Evolutionary conservation across 2,113 vertebrate genomes (phyloP).

Genomic region (Tamias sibiricus): DNA sequence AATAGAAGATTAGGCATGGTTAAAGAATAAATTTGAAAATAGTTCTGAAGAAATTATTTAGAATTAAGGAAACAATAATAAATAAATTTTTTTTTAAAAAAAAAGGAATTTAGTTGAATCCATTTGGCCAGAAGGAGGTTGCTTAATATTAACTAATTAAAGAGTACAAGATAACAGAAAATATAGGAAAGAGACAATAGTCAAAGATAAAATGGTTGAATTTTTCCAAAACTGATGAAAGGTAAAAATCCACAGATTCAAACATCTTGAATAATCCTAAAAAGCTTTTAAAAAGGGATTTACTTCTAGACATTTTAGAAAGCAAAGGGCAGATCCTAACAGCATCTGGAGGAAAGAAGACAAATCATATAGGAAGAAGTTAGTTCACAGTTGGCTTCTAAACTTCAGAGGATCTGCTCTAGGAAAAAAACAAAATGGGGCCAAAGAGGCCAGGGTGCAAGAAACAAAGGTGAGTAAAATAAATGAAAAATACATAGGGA

Average conservation of each 20-base stretch:
- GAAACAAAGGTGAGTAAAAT: neutral
- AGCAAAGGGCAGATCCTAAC: neutral
- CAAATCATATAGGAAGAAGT: conserved; percentile 1
- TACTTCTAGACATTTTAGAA: neutral
- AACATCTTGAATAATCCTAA: neutral
- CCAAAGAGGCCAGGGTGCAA: neutral
- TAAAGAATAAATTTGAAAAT: conserved; percentile 33
- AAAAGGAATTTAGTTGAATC: neutral
- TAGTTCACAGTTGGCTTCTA: neutral
- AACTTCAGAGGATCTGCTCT: neutral
- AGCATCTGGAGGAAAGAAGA: neutral
- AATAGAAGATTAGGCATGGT: neutral
- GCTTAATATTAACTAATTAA: neutral
- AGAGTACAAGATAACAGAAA: neutral
- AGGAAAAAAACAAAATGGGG: neutral
- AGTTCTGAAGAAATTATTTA: neutral
- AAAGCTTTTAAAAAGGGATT: neutral
- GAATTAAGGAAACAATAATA: neutral
- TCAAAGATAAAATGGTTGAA: neutral
- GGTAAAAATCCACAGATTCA: neutral
- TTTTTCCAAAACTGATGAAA: neutral
- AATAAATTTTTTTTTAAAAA: neutral
- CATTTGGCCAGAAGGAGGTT: neutral
- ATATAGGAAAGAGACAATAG: neutral
- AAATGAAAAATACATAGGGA: neutral